A percentile compares a stretch with the other conserved stretches of the same genome.
phyloP scores from a whole-genome alignment of 2,888 invertebrate species.

The Cotesia congregata region DNA sequence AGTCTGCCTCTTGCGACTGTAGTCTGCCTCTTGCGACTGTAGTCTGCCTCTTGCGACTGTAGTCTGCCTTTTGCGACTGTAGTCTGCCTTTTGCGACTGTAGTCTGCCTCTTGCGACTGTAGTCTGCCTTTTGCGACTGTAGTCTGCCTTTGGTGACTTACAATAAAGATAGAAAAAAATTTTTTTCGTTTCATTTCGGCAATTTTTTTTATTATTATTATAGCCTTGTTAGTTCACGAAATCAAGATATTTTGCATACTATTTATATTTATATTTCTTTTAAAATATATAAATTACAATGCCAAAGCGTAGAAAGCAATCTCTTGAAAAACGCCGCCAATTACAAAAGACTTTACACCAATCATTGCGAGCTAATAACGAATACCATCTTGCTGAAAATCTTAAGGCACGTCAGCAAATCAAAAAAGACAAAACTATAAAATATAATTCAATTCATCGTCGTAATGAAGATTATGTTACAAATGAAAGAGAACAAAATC shows the following conservation, averaged over 20 bases:
- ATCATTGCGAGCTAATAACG: background rate
- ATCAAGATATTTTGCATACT: background rate
- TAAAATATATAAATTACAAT: background rate
- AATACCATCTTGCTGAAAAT: background rate
- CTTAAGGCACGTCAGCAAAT: background rate
- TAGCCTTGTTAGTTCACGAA: background rate
- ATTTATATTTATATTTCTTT: slow-evolving; percentile 6
- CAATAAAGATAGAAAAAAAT: background rate
- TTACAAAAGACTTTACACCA: background rate
- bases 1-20: background rate
- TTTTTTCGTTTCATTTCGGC: background rate
- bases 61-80: background rate
- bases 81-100: background rate
- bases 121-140: no score
- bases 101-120: no score
- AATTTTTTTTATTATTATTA: background rate
- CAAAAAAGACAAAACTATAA: background rate
- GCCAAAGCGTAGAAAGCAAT: background rate
- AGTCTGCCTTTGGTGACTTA: background rate
- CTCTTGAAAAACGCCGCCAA: background rate
- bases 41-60: background rate
- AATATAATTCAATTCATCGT: background rate
- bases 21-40: background rate
- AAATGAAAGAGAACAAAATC: background rate
- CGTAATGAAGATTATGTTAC: background rate